These are phyloP conservation scores for Erpornis zantholeuca DNA, from an alignment of 2,113 vertebrate genomes.

Conservation along the genomic window DNA sequence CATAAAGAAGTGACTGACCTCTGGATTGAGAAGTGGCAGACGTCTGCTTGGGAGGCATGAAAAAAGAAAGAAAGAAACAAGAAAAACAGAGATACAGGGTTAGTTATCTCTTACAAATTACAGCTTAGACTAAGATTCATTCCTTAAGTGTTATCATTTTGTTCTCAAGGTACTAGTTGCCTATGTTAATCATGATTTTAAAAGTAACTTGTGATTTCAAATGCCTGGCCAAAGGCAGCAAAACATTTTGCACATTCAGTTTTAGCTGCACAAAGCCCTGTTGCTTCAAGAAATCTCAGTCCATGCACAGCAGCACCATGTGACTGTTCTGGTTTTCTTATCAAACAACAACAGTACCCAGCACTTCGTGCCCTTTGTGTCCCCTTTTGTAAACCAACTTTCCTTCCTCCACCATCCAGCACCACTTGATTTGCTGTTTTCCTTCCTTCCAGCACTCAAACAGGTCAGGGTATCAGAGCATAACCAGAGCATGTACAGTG, in stretches of 20 bases:
- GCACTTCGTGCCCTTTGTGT: neutral
- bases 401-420: neutral
- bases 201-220: neutral
- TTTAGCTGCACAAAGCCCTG: neutral
- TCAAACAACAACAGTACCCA: neutral
- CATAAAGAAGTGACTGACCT: slow-evolving; percentile 74
- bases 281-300: neutral
- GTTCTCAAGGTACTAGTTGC: neutral
- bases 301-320: neutral
- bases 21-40: slow-evolving; percentile 69
- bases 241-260: neutral
- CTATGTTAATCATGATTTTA: neutral
- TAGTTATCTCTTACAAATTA: neutral
- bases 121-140: neutral
- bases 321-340: neutral
- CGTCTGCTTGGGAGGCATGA: slow-evolving; percentile 61
- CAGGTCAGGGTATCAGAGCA: neutral
- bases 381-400: neutral
- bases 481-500: neutral
- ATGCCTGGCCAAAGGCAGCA: neutral
- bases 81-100: neutral
- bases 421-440: neutral
- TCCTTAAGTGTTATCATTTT: neutral
- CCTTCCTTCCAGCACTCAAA: neutral
- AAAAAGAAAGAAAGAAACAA: slow-evolving; percentile 16